Conservation (phyloP, 1,140 invertebrate genomes). For the Ceratosolen solmsi region DNA sequence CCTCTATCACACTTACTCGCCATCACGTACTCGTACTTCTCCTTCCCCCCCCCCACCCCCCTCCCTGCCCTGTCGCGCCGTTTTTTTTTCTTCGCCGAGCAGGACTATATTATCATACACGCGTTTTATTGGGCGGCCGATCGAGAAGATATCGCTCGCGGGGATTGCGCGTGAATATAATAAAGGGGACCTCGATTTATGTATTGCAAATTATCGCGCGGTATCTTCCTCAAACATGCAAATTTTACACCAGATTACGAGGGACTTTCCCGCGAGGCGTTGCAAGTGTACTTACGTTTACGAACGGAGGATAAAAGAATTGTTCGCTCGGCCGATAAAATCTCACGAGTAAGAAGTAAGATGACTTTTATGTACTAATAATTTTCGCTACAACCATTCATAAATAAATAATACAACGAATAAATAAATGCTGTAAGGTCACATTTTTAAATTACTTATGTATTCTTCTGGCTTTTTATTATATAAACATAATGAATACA, state of each 20-base stretch:
- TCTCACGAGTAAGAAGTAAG: background rate
- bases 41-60: too few species aligned
- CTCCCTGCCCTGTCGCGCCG: background rate
- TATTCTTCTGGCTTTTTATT: background rate
- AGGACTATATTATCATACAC: slow-evolving; percentile 31
- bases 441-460: slow-evolving; percentile 8
- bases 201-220: slow-evolving; percentile 42
- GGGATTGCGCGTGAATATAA: slow-evolving; percentile 34
- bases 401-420: background rate
- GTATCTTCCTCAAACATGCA: slow-evolving; percentile 50
- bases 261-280: slow-evolving; percentile 26
- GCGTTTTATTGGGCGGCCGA: slow-evolving; percentile 36
- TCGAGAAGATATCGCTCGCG: slow-evolving; percentile 28
- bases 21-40: slow-evolving; percentile 1
- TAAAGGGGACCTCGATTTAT: slow-evolving; percentile 43
- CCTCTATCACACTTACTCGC: slow-evolving; percentile 16
- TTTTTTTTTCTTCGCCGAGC: background rate
- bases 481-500: background rate
- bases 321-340: slow-evolving; percentile 17
- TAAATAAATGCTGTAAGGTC: background rate
- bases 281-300: background rate
- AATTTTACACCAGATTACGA: slow-evolving; percentile 47
- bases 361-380: slow-evolving; percentile 31
- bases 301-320: slow-evolving; percentile 28
- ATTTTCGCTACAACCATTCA: background rate